A percentile compares a stretch with the other conserved stretches of the same genome.
Evolutionary conservation across 2,113 vertebrate genomes (phyloP).

Genomic region (Progne subis): DNA sequence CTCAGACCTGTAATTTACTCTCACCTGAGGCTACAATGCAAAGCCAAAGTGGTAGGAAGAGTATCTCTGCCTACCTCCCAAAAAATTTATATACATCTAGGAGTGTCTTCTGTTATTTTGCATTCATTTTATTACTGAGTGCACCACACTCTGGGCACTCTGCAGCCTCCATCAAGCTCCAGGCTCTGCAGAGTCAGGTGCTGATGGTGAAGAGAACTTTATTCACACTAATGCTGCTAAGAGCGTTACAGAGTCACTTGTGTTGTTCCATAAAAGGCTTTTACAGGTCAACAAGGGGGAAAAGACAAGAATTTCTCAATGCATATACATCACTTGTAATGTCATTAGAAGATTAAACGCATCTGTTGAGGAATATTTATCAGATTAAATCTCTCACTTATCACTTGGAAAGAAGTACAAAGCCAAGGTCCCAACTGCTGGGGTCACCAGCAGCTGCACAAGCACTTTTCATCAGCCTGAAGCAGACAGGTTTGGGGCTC

Average conservation of each 20-base stretch:
- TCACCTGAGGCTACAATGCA: background rate
- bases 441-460: background rate
- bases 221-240: background rate
- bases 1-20: background rate
- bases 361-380: conserved; percentile 1
- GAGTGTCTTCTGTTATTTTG: background rate
- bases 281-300: background rate
- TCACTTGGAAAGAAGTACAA: background rate
- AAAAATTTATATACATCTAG: background rate
- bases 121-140: background rate
- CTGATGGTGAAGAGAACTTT: background rate
- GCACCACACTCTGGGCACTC: background rate
- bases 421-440: background rate
- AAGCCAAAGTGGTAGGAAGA: background rate
- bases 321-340: background rate
- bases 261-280: background rate
- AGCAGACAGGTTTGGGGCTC: background rate
- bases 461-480: background rate
- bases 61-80: background rate
- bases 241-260: background rate
- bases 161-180: background rate
- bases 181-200: background rate
- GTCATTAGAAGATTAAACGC: conserved; percentile 10
- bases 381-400: conserved; percentile 6
- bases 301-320: background rate